Conservation (phyloP, 2,113 vertebrate species). For the Naja naja region DNA sequence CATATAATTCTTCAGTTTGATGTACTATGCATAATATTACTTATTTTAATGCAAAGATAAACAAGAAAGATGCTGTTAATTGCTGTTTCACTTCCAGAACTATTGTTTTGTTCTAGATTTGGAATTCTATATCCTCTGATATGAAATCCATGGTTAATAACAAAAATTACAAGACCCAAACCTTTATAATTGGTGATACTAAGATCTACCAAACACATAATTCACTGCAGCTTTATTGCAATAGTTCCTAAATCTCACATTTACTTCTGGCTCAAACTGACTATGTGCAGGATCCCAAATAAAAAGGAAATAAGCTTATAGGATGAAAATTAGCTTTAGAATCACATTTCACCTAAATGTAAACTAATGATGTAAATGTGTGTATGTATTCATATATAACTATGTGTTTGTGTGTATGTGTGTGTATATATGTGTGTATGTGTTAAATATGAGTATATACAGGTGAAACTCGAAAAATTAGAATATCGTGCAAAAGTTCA, state of each 20-base stretch:
- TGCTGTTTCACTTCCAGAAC: neutral
- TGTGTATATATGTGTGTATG: too few species aligned
- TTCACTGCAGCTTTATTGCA: neutral
- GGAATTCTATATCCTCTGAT: neutral
- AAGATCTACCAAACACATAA: neutral
- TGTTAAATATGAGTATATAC: too few species aligned
- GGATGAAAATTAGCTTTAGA: too few species aligned
- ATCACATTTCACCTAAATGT: too few species aligned
- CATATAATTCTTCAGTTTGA: neutral
- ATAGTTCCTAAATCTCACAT: neutral
- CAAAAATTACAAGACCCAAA: neutral
- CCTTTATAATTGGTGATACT: neutral
- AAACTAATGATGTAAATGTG: too few species aligned
- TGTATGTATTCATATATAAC: too few species aligned
- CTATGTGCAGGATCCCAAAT: neutral
- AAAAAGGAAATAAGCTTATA: neutral
- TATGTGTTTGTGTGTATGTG: too few species aligned
- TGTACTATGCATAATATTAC: neutral
- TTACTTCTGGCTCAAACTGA: neutral
- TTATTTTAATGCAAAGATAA: neutral
- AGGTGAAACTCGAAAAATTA: too few species aligned
- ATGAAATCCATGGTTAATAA: neutral
- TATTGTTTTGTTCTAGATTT: neutral
- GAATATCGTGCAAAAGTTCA: too few species aligned
- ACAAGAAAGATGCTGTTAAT: neutral